Percentiles rank a stretch among this genome's conserved stretches.
Evolutionary conservation across 1,140 invertebrate species (phyloP).

Genomic region (Drosophila sucinea): DNA sequence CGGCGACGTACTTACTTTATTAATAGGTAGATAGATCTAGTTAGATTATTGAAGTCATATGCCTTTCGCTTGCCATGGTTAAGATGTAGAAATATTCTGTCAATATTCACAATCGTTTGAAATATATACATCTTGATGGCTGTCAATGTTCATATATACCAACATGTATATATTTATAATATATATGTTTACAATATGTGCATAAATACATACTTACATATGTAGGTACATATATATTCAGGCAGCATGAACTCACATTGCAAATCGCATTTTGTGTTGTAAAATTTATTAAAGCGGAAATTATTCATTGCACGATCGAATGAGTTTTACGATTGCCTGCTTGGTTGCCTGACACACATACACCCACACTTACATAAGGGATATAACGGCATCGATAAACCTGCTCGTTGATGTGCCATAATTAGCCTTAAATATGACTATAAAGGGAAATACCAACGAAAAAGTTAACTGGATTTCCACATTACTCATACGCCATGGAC

Average conservation of each 20-base stretch:
- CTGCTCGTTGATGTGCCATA: constrained; percentile 48
- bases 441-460: constrained; percentile 25
- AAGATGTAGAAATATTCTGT: too few species aligned
- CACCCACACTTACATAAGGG: background rate
- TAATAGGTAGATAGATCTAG: too few species aligned
- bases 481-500: constrained; percentile 39
- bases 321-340: constrained; percentile 73
- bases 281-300: constrained; percentile 82
- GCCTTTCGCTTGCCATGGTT: too few species aligned
- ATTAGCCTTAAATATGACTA: constrained; percentile 43
- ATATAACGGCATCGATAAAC: constrained; percentile 23
- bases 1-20: too few species aligned
- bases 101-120: background rate
- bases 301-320: constrained; percentile 82
- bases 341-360: constrained; percentile 30
- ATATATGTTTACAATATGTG: background rate
- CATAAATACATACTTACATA: background rate
- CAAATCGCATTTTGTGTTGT: constrained; percentile 78
- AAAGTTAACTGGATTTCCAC: constrained; percentile 8
- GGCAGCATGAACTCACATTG: constrained; percentile 56
- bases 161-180: background rate
- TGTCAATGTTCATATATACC: background rate
- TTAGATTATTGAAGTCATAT: too few species aligned
- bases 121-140: background rate
- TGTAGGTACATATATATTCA: constrained; percentile 20